Evolutionary conservation across 2,113 vertebrate species (phyloP), one percentile per base, ranked within the genome.

Genomic region (Neotoma lepida): DNA sequence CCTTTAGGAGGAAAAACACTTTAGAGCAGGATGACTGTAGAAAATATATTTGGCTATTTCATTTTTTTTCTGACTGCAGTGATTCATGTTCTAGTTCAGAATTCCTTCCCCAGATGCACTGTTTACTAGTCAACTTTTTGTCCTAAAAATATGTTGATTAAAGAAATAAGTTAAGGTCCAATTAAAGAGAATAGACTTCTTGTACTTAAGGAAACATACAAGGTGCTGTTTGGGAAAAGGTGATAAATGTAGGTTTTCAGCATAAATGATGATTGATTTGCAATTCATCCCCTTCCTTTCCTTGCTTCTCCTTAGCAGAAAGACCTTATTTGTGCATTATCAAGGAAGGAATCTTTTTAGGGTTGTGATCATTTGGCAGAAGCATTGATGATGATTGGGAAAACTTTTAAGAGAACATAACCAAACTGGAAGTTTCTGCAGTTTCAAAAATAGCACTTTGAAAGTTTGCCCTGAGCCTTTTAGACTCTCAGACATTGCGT

Each of bases 181-280:
- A 68, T 92, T 93, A 95, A 86, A 94, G 95, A 96, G 95, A 95
- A 94, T 58, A 95, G 61, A 86, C 86, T 94, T 93, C 95, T 94
- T 66, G 4, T 44, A 73, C 88, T 86, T 96, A 70, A 86, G 86
- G 82, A 91, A 95, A 94, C 74, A 86, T 61, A 39, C 15, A 24
- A 56, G 70, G 68, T 66, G 13, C 86, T 93, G 3, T 94, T 95
- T 94, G 93, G 26, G 74, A 44, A 94, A 95, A 95, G 96, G 89
- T 78, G 94, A 92, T 90, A 77, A 92, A 95, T 90, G 49, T 93
- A 70, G 70, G 92, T 94, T 96, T 74, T 93, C 92, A 96, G 90
- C 95, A 96, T 97, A 96, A 93, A 96, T 96, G 89, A 94, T 92
- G 73, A 94, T 84, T 80, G 96, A 94, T 97, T 96, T 96, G 88